Evolutionary conservation across 37 sponge, comb jelly and placozoan genomes (phyloP), one percentile per base, ranked within the genome.

Genomic region (Halisarca cf. caerulea): DNA sequence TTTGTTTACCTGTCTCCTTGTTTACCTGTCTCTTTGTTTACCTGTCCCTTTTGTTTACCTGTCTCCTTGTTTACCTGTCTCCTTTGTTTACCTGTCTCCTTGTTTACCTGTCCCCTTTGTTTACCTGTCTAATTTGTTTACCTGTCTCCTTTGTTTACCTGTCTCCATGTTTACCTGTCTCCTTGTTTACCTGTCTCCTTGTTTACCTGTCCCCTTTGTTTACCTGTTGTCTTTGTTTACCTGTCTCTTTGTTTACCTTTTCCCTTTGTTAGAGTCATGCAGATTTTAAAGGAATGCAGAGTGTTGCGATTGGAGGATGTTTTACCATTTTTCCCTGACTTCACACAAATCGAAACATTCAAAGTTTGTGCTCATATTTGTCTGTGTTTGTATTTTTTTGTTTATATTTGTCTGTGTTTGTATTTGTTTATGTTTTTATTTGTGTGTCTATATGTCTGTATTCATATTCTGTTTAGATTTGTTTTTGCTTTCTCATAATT

Each of bases 291-390:
- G 35, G 92, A 94, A 17, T 90, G 92, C 42, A 69, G 70, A 72
- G 89, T 98, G 21, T 78, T 98, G 47, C 93, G 91, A 77, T 90
- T 98, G 74, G 99, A 98, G 54, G 99, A 98, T 75, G 89, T 98
- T 55, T 84, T 98, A 8, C 99, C 96, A 27, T 98, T 95, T 88
- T 95, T 98, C 86, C 88, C 94, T 2, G 96, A 95, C 81, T 92
- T 94, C 66, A 90, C 90, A 20, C 91, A 94, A 59, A 98, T 98
- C 30, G 99, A 96, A 30, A 89, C 94, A 43, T 98, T 98, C 87
- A 95, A 94, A 82, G 95, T 95, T 47, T 14, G n/a, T n/a, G n/a
- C n/a, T n/a, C n/a, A n/a, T n/a, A n/a, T n/a, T n/a, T n/a, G n/a
- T n/a, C n/a, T n/a, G n/a, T n/a, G n/a, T n/a, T n/a, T n/a, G n/a